phyloP scores from a whole-genome alignment of 2,888 invertebrate species.

The Keiferia lycopersicella region DNA sequence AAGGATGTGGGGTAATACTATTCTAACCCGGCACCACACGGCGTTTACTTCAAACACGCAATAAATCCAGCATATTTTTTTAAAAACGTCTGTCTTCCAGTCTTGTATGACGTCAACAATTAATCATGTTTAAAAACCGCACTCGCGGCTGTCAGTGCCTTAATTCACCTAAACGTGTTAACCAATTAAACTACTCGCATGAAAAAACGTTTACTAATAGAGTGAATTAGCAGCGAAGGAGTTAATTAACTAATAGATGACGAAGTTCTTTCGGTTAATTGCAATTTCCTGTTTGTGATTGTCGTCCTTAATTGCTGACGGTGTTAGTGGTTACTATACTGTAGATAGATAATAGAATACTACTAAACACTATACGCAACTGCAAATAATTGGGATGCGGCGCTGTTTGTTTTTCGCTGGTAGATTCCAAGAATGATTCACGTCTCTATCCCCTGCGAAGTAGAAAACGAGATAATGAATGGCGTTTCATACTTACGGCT shows the following conservation, averaged over 20 bases:
- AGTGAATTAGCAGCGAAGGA: slow-evolving; percentile 7
- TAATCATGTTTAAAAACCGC: background rate
- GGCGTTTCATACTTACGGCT: too few relatives aligned
- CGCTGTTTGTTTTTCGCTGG: too few relatives aligned
- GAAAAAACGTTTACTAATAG: slow-evolving; percentile 3
- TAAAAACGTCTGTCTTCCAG: background rate
- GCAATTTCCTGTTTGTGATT: slow-evolving; percentile 21
- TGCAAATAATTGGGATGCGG: too few relatives aligned
- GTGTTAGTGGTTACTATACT: background rate
- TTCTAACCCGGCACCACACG: too few relatives aligned
- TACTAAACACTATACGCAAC: background rate
- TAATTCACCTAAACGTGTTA: background rate
- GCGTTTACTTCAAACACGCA: too few relatives aligned
- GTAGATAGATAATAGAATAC: too few relatives aligned
- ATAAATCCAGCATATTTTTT: background rate
- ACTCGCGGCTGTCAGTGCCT: background rate
- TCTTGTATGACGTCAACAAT: too few relatives aligned
- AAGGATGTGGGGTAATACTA: too few relatives aligned
- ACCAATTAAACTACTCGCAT: slow-evolving; percentile 3
- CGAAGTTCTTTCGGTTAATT: slow-evolving; percentile 13
- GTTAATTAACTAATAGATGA: slow-evolving; percentile 19
- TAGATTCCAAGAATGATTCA: too few relatives aligned
- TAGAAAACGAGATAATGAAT: too few relatives aligned
- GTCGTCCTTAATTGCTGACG: slow-evolving; percentile 2
- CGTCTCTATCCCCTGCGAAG: too few relatives aligned